Evolutionary conservation across 2,888 invertebrate species (phyloP).

Genomic region (Aphodius granarius): DNA sequence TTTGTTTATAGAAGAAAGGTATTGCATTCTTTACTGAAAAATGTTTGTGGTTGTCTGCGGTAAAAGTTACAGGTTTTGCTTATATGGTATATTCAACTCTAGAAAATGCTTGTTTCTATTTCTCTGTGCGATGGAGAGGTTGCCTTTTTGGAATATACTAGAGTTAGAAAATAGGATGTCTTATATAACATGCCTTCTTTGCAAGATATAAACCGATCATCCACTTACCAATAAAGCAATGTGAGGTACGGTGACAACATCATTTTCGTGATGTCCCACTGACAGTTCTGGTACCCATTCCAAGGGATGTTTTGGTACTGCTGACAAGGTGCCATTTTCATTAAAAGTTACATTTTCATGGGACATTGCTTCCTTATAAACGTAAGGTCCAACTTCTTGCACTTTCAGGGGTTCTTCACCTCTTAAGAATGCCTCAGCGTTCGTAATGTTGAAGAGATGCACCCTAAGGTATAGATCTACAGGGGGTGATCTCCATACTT

Average conservation of each 20-base stretch:
- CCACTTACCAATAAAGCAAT: conserved; percentile 83
- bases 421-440: conserved; percentile 73
- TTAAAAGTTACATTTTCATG: conserved; percentile 75
- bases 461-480: conserved; percentile 77
- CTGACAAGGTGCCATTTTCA: conserved; percentile 71
- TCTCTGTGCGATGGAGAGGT: too few species aligned
- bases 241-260: conserved; percentile 74
- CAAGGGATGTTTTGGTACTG: conserved; percentile 72
- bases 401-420: conserved; percentile 72
- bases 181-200: too few species aligned
- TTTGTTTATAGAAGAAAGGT: neutral
- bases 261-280: conserved; percentile 72
- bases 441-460: conserved; percentile 83
- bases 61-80: too few species aligned
- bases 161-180: too few species aligned
- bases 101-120: too few species aligned
- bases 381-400: conserved; percentile 82
- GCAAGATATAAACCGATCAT: too few species aligned
- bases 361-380: conserved; percentile 70
- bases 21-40: neutral
- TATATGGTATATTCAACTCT: too few species aligned
- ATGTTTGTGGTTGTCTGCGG: neutral
- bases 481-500: conserved; percentile 79
- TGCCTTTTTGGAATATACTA: too few species aligned
- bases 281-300: conserved; percentile 78